Percentiles rank a stretch among this genome's conserved stretches.
These are phyloP conservation scores for Melanotaenia trifasciata DNA, from an alignment of 2,797 vertebrate species.

Conservation along the genomic window DNA sequence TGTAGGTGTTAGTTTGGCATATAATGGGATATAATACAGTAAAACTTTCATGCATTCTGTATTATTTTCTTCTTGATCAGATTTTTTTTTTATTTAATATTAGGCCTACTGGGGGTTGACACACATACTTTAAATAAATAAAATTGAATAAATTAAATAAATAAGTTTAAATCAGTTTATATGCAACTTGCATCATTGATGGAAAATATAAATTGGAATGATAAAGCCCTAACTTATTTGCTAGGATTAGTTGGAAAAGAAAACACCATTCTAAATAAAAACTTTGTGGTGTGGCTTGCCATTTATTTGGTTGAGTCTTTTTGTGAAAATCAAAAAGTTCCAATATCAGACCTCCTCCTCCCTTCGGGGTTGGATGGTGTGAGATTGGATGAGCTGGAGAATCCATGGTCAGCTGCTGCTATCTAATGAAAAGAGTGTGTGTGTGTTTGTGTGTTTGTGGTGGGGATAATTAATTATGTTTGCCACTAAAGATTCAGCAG, in stretches of 20 bases:
- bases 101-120: not conserved
- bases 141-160: too few relatives aligned
- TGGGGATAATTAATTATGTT: conserved; percentile 1
- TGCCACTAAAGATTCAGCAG: not conserved
- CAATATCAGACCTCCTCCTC: not conserved
- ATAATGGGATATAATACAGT: not conserved
- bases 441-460: not conserved
- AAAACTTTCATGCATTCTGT: not conserved
- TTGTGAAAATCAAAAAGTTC: not conserved
- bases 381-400: not conserved
- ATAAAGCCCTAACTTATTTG: not conserved
- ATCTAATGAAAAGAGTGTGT: not conserved
- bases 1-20: not conserved
- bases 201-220: not conserved
- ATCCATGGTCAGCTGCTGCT: conserved; percentile 1
- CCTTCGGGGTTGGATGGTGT: not conserved
- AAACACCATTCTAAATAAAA: not conserved
- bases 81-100: not conserved
- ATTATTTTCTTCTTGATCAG: not conserved
- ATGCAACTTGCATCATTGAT: too few relatives aligned
- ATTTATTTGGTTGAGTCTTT: not conserved
- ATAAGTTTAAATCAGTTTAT: too few relatives aligned
- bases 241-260: not conserved
- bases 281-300: not conserved
- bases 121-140: not conserved